A percentile compares a stretch with the other conserved stretches of the same genome.
Evolutionary conservation across 2,113 vertebrate genomes (phyloP).

Genomic region (Psittacula cyanocephala): DNA sequence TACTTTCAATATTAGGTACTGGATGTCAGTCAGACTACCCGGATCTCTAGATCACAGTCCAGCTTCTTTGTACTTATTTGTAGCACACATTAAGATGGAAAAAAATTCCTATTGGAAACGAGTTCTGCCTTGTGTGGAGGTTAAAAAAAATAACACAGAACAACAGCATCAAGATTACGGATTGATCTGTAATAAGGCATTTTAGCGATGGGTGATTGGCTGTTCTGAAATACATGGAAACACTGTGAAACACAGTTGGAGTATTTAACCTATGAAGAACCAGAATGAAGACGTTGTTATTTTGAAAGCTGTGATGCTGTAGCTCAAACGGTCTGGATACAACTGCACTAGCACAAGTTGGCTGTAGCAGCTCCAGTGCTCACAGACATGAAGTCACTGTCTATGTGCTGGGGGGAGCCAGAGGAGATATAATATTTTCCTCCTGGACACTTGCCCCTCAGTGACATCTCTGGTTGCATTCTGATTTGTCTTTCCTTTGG

Average conservation of each 20-base stretch:
- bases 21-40: not conserved
- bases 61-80: rapidly evolving
- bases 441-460: not conserved
- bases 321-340: not conserved
- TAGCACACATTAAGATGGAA: rapidly evolving
- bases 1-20: not conserved
- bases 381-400: rapidly evolving
- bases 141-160: not conserved
- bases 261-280: not conserved
- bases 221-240: not conserved
- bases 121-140: not conserved
- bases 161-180: not conserved
- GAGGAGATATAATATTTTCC: not conserved
- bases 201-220: not conserved
- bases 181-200: not conserved
- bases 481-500: not conserved
- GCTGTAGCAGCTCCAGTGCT: not conserved
- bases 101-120: not conserved
- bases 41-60: not conserved
- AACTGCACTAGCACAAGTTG: not conserved
- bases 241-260: not conserved
- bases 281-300: not conserved
- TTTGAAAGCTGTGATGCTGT: not conserved
- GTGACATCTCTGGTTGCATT: not conserved
- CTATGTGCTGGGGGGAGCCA: not conserved